Conservation (phyloP, 1,140 invertebrate genomes). For the Hypsibius dujardini region DNA sequence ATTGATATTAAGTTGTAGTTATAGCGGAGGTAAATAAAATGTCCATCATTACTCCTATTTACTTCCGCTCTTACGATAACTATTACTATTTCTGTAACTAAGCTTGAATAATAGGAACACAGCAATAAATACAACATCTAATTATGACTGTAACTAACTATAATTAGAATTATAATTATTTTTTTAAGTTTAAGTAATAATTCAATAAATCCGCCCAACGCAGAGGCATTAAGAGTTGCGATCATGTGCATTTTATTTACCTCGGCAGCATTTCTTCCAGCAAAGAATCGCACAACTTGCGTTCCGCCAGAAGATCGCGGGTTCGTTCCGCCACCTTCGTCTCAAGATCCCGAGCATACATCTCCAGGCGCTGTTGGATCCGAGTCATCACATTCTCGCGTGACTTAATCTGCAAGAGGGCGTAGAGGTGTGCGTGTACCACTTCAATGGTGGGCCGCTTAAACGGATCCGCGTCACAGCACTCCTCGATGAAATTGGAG, state of each 20-base stretch:
- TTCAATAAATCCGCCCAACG: too few species aligned
- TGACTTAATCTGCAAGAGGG: background rate
- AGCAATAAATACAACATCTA: too few species aligned
- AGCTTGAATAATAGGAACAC: too few species aligned
- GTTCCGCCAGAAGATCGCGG: background rate
- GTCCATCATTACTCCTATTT: too few species aligned
- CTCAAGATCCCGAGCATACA: background rate
- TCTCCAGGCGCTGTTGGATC: background rate
- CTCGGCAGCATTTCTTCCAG: slow-evolving; percentile 1
- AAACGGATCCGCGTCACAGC: background rate
- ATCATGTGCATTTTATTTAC: slow-evolving; percentile 1
- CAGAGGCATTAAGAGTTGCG: too few species aligned
- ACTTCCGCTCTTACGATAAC: too few species aligned
- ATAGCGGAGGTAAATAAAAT: too few species aligned
- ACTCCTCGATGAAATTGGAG: background rate
- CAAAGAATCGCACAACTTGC: background rate
- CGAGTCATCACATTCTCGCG: background rate
- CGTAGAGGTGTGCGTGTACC: background rate
- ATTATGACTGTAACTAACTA: too few species aligned
- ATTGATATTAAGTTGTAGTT: too few species aligned
- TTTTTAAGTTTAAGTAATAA: too few species aligned
- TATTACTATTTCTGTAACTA: too few species aligned
- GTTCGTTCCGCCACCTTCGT: background rate
- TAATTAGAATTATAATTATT: too few species aligned
- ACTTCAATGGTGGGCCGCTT: background rate